These are phyloP conservation scores for Mongoloraphidia duomilia DNA, from an alignment of 2,888 invertebrate species.

Conservation along the genomic window DNA sequence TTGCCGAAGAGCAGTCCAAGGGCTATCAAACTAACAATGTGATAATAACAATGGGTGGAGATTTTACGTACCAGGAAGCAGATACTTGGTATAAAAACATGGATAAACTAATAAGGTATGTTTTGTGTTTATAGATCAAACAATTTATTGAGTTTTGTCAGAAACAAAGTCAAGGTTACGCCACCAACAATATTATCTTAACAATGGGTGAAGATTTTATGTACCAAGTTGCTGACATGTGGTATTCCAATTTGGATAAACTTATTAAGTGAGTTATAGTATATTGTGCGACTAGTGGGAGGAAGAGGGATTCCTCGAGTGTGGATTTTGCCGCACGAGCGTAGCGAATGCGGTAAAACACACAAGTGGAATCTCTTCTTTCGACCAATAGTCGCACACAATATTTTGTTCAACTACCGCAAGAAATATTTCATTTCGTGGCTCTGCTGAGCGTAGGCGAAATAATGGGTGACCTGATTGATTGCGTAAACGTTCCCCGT, in stretches of 20 bases:
- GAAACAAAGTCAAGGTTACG: conserved; percentile 38
- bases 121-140: conserved; percentile 33
- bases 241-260: conserved; percentile 79
- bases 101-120: conserved; percentile 57
- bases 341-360: no score
- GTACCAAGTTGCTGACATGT: conserved; percentile 51
- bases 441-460: no score
- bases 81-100: conserved; percentile 47
- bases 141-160: conserved; percentile 39
- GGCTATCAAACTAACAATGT: conserved; percentile 43
- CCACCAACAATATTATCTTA: conserved; percentile 63
- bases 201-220: conserved; percentile 91
- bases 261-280: conserved; percentile 71
- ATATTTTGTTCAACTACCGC: no score
- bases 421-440: no score
- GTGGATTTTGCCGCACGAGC: no score
- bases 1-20: conserved; percentile 28
- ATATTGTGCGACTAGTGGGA: no score
- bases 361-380: no score
- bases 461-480: no score
- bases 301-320: no score
- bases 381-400: no score
- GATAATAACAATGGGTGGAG: conserved; percentile 57
- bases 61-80: conserved; percentile 55
- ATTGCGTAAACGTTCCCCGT: no score